Conservation (phyloP, 2,888 invertebrate species). For the Microctonus hyperodae region DNA sequence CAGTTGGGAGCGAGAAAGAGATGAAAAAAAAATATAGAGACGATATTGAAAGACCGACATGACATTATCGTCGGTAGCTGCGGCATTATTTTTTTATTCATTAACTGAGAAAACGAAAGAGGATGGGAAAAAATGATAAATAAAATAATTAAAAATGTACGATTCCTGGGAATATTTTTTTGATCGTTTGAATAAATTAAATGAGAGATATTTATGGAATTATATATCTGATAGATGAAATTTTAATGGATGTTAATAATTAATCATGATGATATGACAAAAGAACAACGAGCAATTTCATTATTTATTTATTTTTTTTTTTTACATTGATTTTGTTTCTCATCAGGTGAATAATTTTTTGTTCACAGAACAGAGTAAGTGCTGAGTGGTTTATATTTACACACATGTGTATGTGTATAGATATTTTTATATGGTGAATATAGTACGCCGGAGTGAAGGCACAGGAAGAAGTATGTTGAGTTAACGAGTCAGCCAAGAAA, state of each 20-base stretch:
- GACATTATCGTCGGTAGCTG: conserved; percentile 15
- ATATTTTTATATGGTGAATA: background rate
- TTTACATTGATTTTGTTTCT: background rate
- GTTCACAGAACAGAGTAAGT: background rate
- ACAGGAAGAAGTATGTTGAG: conserved; percentile 9
- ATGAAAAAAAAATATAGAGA: background rate
- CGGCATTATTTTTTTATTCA: conserved; percentile 7
- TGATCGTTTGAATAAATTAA: background rate
- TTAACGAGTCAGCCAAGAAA: conserved; percentile 14
- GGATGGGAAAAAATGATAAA: background rate
- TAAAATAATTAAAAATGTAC: background rate
- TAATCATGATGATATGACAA: background rate
- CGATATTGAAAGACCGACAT: conserved; percentile 4
- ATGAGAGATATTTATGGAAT: background rate
- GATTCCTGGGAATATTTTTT: background rate
- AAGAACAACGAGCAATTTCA: background rate
- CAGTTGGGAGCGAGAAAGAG: background rate
- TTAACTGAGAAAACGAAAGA: background rate
- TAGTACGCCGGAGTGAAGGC: background rate
- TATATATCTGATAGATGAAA: background rate
- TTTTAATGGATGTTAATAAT: background rate
- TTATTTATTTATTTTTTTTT: background rate
- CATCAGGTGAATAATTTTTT: background rate
- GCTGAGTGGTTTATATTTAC: background rate
- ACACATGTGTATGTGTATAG: background rate